Conservation (phyloP, 2,888 invertebrate genomes). For the Sisyra terminalis region DNA sequence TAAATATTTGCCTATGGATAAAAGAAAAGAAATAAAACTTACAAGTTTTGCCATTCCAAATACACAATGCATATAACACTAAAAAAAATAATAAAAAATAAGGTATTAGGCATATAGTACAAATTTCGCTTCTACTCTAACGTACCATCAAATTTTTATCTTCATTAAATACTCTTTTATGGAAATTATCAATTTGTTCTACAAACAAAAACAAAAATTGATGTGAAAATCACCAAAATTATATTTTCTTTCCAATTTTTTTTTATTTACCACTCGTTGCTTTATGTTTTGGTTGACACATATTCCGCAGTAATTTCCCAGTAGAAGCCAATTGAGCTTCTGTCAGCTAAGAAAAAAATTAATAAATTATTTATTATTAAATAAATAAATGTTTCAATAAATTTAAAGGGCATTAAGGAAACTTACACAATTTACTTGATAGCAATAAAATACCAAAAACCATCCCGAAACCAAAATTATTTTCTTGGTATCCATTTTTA, state of each 20-base stretch:
- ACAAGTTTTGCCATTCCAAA: constrained; percentile 35
- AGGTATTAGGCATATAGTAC: no score
- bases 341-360: constrained; percentile 15
- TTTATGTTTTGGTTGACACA: constrained; percentile 45
- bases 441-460: no score
- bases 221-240: neutral
- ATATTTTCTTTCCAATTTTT: constrained; percentile 7
- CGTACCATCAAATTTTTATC: constrained; percentile 1
- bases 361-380: neutral
- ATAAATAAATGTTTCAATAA: no score
- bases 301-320: constrained; percentile 42
- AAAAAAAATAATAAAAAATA: constrained; percentile 16
- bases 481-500: no score
- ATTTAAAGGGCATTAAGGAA: no score
- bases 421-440: no score
- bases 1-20: constrained; percentile 5
- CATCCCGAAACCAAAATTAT: no score
- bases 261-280: constrained; percentile 32
- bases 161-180: constrained; percentile 5
- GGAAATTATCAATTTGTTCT: constrained; percentile 6
- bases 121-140: no score
- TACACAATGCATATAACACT: constrained; percentile 36
- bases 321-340: constrained; percentile 43
- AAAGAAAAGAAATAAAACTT: no score
- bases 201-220: constrained; percentile 2